A percentile compares a stretch with the other conserved stretches of the same genome.
phyloP scores from a whole-genome alignment of 2,797 vertebrate species.

The Etheostoma nigrum region DNA sequence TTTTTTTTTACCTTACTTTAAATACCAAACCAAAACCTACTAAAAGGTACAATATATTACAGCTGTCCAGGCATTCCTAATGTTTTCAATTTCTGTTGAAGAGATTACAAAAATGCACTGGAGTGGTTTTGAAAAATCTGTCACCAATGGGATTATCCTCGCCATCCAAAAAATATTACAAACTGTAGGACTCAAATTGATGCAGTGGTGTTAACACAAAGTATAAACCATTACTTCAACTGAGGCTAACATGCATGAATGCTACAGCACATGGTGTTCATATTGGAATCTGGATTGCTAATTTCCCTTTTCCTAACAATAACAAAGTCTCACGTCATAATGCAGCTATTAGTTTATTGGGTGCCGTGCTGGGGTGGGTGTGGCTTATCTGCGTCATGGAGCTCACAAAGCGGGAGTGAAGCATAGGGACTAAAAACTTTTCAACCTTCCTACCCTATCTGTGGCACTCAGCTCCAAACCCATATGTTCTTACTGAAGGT shows the following conservation, averaged over 20 bases:
- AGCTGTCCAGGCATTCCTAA: not conserved
- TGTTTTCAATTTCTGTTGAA: not conserved
- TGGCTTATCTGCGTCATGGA: no score
- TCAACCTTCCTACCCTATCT: not conserved
- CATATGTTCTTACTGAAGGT: not conserved
- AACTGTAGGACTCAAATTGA: not conserved
- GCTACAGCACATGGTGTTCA: not conserved
- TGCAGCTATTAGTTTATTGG: no score
- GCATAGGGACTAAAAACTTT: not conserved
- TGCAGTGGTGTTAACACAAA: not conserved
- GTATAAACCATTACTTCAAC: not conserved
- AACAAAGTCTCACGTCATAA: not conserved
- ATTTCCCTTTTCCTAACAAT: not conserved
- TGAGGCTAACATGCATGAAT: not conserved
- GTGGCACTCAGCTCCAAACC: not conserved
- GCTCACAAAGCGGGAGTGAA: no score
- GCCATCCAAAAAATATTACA: not conserved
- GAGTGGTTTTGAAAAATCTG: not conserved
- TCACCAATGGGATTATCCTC: not conserved
- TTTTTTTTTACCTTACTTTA: no score
- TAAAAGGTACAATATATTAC: no score
- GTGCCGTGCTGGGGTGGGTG: no score
- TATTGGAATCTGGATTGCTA: not conserved
- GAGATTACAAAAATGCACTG: not conserved
- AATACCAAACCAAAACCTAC: no score